Percentiles rank a stretch among this genome's conserved stretches.
Conservation (phyloP, 2,797 vertebrate species). For the Psittacula derbiana region DNA sequence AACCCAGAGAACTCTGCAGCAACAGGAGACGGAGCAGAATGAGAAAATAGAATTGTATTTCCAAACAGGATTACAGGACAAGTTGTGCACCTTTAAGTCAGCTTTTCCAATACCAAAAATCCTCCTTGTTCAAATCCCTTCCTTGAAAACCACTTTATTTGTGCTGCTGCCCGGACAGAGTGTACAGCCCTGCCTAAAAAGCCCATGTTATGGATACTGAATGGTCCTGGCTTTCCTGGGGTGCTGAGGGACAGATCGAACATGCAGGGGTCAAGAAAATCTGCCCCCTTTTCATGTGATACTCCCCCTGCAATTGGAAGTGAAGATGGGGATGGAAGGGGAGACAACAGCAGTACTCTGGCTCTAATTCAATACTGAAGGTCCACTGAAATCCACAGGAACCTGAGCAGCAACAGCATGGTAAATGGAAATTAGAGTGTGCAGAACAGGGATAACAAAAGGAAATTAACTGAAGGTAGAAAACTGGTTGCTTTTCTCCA, state of each 20-base stretch:
- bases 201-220: accelerated
- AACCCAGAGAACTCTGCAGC: neutral
- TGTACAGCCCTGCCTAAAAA: neutral
- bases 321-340: neutral
- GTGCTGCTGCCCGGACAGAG: neutral
- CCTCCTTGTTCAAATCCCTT: neutral
- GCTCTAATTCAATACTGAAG: neutral
- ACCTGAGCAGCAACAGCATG: neutral
- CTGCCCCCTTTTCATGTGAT: neutral
- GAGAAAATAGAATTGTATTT: neutral
- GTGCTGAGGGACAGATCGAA: neutral
- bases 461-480: neutral
- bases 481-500: neutral
- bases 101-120: neutral
- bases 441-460: neutral
- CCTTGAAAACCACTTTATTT: neutral
- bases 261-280: neutral
- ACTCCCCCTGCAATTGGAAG: neutral
- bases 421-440: neutral
- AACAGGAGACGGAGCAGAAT: neutral
- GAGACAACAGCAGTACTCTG: neutral
- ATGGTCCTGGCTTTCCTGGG: neutral
- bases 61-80: neutral
- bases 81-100: neutral
- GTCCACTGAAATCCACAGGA: neutral